These are phyloP conservation scores for Oryzias dopingdopingensis DNA, from an alignment of 2,797 vertebrate species.

Conservation along the genomic window DNA sequence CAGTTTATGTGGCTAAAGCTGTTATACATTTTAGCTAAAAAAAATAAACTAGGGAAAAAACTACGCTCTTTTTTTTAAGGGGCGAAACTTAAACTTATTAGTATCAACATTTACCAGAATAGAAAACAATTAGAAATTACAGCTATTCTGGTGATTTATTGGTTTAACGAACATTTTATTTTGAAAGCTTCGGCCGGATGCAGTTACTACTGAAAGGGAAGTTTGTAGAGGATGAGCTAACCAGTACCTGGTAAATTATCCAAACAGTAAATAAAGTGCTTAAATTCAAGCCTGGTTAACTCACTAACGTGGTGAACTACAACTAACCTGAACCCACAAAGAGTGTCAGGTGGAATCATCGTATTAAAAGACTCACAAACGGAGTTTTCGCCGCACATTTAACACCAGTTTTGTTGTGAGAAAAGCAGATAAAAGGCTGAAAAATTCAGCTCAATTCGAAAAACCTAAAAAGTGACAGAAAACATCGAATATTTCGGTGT, in stretches of 20 bases:
- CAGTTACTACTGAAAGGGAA: accelerated
- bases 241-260: conserved; percentile 67
- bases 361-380: not conserved
- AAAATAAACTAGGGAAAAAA: too few species aligned
- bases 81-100: too few species aligned
- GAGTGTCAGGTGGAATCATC: not conserved
- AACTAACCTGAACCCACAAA: not conserved
- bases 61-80: too few species aligned
- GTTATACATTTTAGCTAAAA: too few species aligned
- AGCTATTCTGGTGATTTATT: too few species aligned
- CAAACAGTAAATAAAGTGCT: conserved; percentile 75
- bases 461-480: conserved; percentile 64
- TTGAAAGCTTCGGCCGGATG: conserved; percentile 34
- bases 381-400: not conserved
- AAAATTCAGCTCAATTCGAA: conserved; percentile 58
- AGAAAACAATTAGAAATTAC: too few species aligned
- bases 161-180: conserved; percentile 20
- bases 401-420: conserved; percentile 40
- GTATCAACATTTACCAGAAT: too few species aligned
- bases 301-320: not conserved
- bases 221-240: conserved; percentile 27
- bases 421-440: conserved; percentile 69
- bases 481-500: conserved; percentile 34
- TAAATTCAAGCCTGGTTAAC: conserved; percentile 15
- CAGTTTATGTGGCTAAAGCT: too few species aligned